Percentiles rank a stretch among this genome's conserved stretches.
phyloP scores from a whole-genome alignment of 2,888 invertebrate genomes.

The Atethmia centrago region DNA sequence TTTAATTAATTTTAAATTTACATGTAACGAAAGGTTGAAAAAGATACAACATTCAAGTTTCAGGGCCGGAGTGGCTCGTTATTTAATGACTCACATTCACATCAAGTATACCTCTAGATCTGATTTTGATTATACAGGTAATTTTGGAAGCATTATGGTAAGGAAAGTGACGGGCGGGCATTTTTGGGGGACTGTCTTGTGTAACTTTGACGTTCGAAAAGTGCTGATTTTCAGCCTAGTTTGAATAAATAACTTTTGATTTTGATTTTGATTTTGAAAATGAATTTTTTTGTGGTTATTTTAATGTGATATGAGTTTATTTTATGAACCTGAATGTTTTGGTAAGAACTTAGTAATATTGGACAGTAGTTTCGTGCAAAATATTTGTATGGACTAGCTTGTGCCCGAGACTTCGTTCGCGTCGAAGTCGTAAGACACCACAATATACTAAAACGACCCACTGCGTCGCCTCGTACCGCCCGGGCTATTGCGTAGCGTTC shows the following conservation, averaged over 20 bases:
- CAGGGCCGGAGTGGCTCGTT: conserved; percentile 43
- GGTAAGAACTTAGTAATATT: background rate
- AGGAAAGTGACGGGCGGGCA: no score
- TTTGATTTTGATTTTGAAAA: no score
- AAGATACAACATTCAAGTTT: conserved; percentile 65
- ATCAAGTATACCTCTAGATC: conserved; percentile 38
- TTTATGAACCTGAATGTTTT: background rate
- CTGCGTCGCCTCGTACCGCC: background rate
- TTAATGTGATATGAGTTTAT: background rate
- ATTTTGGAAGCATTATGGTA: conserved; percentile 27
- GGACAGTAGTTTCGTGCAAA: background rate
- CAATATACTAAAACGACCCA: background rate
- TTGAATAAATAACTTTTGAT: no score
- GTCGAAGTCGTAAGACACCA: background rate
- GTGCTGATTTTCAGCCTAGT: no score
- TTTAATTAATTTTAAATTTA: conserved; percentile 75
- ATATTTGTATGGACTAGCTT: background rate
- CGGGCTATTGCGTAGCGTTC: background rate
- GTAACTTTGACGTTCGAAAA: no score
- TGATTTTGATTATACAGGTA: conserved; percentile 52
- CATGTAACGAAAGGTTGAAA: conserved; percentile 63
- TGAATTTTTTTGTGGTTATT: no score
- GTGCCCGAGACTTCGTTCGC: background rate
- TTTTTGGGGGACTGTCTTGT: no score
- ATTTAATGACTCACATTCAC: conserved; percentile 62